These are phyloP conservation scores for Eucriotettix oculatus DNA, from an alignment of 2,888 invertebrate genomes.

Conservation along the genomic window DNA sequence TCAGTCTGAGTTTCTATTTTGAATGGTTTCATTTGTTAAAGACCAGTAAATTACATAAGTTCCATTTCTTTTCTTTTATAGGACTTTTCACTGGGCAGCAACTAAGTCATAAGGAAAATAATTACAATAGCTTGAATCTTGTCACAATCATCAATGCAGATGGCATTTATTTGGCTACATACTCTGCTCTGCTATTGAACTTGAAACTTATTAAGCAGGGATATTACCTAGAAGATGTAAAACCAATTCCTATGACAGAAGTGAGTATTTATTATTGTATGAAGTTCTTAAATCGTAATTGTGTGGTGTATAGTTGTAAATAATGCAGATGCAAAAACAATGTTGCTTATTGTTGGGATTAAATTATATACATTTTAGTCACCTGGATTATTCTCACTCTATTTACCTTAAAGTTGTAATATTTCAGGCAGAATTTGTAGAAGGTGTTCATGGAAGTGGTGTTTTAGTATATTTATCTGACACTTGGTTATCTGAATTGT, in stretches of 20 bases:
- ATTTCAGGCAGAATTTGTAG: slow-evolving; percentile 68
- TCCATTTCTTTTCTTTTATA: slow-evolving; percentile 6
- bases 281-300: neutral
- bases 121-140: slow-evolving; percentile 11
- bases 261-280: slow-evolving; percentile 19
- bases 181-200: slow-evolving; percentile 67
- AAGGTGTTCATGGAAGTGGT: slow-evolving; percentile 82
- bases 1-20: neutral
- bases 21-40: too few relatives aligned
- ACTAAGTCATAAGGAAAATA: slow-evolving; percentile 8
- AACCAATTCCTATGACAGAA: slow-evolving; percentile 31
- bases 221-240: slow-evolving; percentile 41
- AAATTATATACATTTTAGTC: neutral
- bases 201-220: slow-evolving; percentile 59
- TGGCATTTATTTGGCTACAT: slow-evolving; percentile 82
- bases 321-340: too few relatives aligned
- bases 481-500: slow-evolving; percentile 84
- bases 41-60: too few relatives aligned
- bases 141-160: slow-evolving; percentile 79
- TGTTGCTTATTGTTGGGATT: neutral
- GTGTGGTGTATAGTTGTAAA: too few relatives aligned
- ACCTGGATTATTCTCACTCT: neutral
- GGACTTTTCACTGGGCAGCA: slow-evolving; percentile 15
- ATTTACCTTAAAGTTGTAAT: too few relatives aligned
- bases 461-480: slow-evolving; percentile 85